phyloP scores from a whole-genome alignment of 2,888 invertebrate genomes.

The Phasia obesa region DNA sequence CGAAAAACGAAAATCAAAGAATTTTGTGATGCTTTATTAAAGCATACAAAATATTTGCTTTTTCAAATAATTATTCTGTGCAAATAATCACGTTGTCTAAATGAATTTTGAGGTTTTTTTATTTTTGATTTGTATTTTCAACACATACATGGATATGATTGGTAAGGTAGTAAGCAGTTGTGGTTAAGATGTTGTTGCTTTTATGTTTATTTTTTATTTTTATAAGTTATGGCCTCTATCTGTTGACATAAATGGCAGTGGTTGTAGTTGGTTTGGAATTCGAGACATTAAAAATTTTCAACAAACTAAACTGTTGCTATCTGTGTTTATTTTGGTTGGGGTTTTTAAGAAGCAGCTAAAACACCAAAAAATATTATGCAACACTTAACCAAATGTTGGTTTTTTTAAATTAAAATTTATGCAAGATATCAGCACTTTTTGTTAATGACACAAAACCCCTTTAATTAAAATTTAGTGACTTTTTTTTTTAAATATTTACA shows the following conservation, averaged over 20 bases:
- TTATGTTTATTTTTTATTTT: no score
- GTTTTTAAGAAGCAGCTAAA: conserved; percentile 4
- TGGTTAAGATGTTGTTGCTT: neutral
- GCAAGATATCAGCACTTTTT: conserved; percentile 31
- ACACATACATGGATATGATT: neutral
- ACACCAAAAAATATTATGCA: conserved; percentile 25
- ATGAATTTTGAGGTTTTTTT: conserved; percentile 5
- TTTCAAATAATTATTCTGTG: neutral
- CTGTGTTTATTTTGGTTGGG: conserved; percentile 12
- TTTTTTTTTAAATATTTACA: conserved; percentile 22
- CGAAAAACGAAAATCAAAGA: conserved; percentile 16
- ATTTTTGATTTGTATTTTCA: neutral
- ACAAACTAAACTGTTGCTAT: conserved; percentile 18
- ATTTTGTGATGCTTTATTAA: conserved; percentile 1
- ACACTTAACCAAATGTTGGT: neutral
- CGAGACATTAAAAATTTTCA: conserved; percentile 31
- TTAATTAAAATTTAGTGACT: neutral
- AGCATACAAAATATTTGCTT: neutral
- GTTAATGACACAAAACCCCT: neutral
- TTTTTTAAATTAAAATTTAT: conserved; percentile 14
- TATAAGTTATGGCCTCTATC: conserved; percentile 46
- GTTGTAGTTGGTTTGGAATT: conserved; percentile 52
- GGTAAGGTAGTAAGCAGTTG: neutral
- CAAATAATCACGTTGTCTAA: conserved; percentile 8
- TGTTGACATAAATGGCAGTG: conserved; percentile 48